A percentile compares a stretch with the other conserved stretches of the same genome.
These are phyloP conservation scores for Crocuta crocuta DNA, from an alignment of 2,113 vertebrate genomes.

Conservation along the genomic window DNA sequence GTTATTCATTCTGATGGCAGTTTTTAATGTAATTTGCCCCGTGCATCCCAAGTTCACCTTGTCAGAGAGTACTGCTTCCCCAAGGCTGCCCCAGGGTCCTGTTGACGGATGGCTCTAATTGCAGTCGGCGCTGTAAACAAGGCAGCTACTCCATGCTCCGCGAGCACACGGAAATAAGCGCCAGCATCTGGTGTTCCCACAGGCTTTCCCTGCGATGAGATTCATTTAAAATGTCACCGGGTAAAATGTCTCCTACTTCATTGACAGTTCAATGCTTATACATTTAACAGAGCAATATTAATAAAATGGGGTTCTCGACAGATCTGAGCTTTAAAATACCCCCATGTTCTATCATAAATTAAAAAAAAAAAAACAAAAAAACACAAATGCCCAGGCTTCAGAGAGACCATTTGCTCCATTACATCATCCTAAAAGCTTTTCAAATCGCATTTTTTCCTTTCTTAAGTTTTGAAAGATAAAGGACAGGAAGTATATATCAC, in stretches of 20 bases:
- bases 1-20: constrained; percentile 12
- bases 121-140: constrained; percentile 97
- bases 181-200: constrained; percentile 97
- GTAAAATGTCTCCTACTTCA: constrained; percentile 83
- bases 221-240: constrained; percentile 84
- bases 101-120: constrained; percentile 96
- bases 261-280: constrained; percentile 74
- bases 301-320: constrained; percentile 5
- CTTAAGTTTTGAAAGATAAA: constrained; percentile 2
- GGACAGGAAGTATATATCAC: neutral
- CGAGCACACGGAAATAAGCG: constrained; percentile 96
- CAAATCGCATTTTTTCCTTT: neutral
- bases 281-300: constrained; percentile 32
- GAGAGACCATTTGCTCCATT: neutral
- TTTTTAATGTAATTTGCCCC: constrained; percentile 45
- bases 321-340: constrained; percentile 48
- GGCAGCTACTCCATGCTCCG: constrained; percentile 92
- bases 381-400: neutral
- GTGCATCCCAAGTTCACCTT: constrained; percentile 88
- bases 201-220: constrained; percentile 94
- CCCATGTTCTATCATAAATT: constrained; percentile 45
- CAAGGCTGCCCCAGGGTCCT: constrained; percentile 91
- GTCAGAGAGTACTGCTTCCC: constrained; percentile 90
- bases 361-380: neutral
- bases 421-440: neutral